Evolutionary conservation across 92 coral and sea anemone species (phyloP), one percentile per base, ranked within the genome.

Genomic region (Phenganax stokvisi): DNA sequence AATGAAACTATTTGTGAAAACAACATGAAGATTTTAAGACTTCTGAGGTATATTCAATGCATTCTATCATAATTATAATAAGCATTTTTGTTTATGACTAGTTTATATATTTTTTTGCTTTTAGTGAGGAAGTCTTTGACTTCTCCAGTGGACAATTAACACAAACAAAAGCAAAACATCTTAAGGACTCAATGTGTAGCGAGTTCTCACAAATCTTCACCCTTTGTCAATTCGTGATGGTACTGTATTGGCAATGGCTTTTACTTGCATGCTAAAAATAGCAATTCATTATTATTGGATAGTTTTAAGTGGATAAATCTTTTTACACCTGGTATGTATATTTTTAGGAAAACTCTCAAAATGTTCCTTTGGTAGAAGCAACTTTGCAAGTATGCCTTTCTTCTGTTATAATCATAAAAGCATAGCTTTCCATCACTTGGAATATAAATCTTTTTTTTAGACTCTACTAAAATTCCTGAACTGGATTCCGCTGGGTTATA

Each of bases 61-160:
- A 2, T 12, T 11, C 1, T 61, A 25, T 7, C 7, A 0, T 64
- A 30, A 53, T 57, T 60, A 9, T 57, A 53, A 74, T 1, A 27
- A n/a, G 20, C 0, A 53, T 10, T 74, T 29, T 1, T 16, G 16
- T 74, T 72, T 47, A 52, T 15, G 30, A 53, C 28, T 77, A 13
- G 6, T 58, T 53, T 17, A 12, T 67, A 15, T 8, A 55, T 61
- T 7, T 52, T 57, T 66, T 76, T 85, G 58, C 56, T 59, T 79
- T 30, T 69, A 94, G 98, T 83, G 98, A 94, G 83, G 98, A 94
- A 87, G 98, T 94, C 54, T 94, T 94, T 92, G 98, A 94, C 75
- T 94, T 94, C 81, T 94, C 98, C 72, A 94, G 98, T 94, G 98
- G 98, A n/a, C 98, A 94, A 78, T 89, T 94, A 93, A 94, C 98